These are phyloP conservation scores for Trichonephila clavipes DNA, from an alignment of 1,140 invertebrate species.

Conservation along the genomic window DNA sequence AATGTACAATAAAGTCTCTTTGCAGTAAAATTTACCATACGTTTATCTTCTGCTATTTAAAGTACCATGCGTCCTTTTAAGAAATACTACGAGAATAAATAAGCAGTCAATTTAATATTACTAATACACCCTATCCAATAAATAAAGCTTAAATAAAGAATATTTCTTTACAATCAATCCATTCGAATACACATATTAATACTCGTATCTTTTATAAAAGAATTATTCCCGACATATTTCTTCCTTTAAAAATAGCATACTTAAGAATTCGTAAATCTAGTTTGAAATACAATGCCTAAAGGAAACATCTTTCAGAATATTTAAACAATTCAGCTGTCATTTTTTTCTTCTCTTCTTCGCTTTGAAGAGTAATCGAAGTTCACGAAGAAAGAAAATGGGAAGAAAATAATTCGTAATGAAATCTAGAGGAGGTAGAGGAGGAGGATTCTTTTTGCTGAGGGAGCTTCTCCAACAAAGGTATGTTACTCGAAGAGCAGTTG, in stretches of 20 bases:
- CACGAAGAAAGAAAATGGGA: background rate
- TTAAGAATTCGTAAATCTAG: background rate
- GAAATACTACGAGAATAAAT: too few relatives aligned
- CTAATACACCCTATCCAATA: too few relatives aligned
- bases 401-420: constrained; percentile 13
- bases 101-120: too few relatives aligned
- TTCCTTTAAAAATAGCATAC: background rate
- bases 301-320: background rate
- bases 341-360: background rate
- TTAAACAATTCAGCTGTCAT: constrained; percentile 7
- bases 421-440: background rate
- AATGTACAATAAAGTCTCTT: too few relatives aligned
- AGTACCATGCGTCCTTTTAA: too few relatives aligned
- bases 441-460: background rate
- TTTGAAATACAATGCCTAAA: background rate
- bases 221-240: background rate
- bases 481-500: background rate
- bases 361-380: background rate
- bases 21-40: too few relatives aligned
- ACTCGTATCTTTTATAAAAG: too few relatives aligned
- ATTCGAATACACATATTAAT: too few relatives aligned
- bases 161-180: too few relatives aligned
- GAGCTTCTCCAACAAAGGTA: background rate
- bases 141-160: too few relatives aligned
- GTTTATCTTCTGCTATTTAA: too few relatives aligned